Evolutionary conservation across 2,797 vertebrate species (phyloP), one percentile per base, ranked within the genome.

Genomic region (Steatocranus sp.): DNA sequence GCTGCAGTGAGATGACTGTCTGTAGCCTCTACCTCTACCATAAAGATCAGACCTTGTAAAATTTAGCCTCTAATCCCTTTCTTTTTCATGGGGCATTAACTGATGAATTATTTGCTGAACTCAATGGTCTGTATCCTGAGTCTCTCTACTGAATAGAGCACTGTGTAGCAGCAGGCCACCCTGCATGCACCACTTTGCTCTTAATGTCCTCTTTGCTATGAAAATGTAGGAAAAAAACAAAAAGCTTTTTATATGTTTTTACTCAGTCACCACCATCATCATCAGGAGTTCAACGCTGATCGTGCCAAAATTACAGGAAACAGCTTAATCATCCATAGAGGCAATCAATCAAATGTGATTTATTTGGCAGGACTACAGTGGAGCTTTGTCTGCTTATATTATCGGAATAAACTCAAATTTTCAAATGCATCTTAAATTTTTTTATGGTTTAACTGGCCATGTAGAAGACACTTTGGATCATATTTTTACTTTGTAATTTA

Each of bases 41-140:
- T 80, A 51, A 83, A 80, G 51, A 84, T 89, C 53, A 76, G 79
- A 90, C 78, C 78, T 70, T 80, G 68, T 83, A 63, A 90, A 80
- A 80, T 78, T 49, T 41, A 58, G 36, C 50, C 75, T 10, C n/a
- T 85, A 85, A 70, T 14, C 18, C 23, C 11, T 76, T 78, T 56
- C 18, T 49, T 86, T 76, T 86, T 89, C 58, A 88, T 17, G 58
- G 80, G 8, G 34, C 82, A 84, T 91, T 90, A 87, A 73, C 76
- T 3, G 6, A 48, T 75, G 56, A 87, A 82, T 86, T 82, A 87
- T 89, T 91, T 83, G 74, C 74, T 80, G 17, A 82, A 82, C 51
- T 83, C 58, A 86, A 41, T 87, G 86, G 54, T 81, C 70, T 87
- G 58, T 79, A 48, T 83, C 51, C 51, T 61, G 20, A 14, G 27